Conservation (phyloP, 2,113 vertebrate genomes). For the Antechinus flavipes region DNA sequence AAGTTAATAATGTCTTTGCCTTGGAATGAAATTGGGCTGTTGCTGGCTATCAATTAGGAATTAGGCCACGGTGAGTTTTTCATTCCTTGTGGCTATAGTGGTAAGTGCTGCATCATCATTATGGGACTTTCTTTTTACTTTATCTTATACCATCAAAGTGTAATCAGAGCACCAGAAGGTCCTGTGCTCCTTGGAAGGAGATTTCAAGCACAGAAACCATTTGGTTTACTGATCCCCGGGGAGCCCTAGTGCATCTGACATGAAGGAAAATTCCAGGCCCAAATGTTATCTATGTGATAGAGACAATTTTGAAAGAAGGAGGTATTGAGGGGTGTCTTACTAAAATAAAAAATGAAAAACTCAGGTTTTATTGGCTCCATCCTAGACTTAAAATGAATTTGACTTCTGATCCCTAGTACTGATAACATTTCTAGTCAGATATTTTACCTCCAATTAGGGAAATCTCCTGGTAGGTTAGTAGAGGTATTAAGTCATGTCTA, state of each 20-base stretch:
- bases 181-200: slow-evolving; percentile 51
- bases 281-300: slow-evolving; percentile 15
- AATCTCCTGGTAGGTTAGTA: not conserved
- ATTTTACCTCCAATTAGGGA: not conserved
- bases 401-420: not conserved
- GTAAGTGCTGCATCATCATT: slow-evolving; percentile 66
- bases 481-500: not conserved
- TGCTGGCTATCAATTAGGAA: slow-evolving; percentile 57
- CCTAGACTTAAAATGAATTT: slow-evolving; percentile 12
- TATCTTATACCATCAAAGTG: slow-evolving; percentile 56
- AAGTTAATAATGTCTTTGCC: slow-evolving; percentile 71
- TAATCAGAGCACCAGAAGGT: slow-evolving; percentile 63
- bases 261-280: not conserved
- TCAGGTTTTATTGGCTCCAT: not conserved
- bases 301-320: slow-evolving; percentile 38
- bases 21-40: slow-evolving; percentile 70
- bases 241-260: not conserved
- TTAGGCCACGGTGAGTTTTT: slow-evolving; percentile 59
- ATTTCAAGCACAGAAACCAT: slow-evolving; percentile 54
- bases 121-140: slow-evolving; percentile 69
- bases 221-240: slow-evolving; percentile 22
- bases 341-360: not conserved
- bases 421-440: not conserved
- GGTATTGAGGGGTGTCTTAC: not conserved
- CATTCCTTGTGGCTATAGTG: slow-evolving; percentile 24